Percentiles rank a stretch among this genome's conserved stretches.
Evolutionary conservation across 2,797 vertebrate genomes (phyloP).

Genomic region (Sebastes umbrosus): DNA sequence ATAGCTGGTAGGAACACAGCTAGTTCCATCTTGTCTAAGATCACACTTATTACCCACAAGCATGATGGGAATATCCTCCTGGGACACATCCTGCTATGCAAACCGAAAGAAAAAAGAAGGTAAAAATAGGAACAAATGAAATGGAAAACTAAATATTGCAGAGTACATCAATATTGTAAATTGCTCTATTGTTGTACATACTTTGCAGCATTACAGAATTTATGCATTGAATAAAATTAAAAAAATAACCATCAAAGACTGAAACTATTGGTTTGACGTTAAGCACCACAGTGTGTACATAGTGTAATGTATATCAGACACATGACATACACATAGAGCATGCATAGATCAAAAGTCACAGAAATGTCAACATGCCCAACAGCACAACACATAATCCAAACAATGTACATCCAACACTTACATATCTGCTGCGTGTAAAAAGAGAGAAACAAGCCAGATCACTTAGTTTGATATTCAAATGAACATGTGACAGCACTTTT

Average conservation of each 20-base stretch:
- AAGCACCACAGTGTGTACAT: neutral
- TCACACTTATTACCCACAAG: constrained; percentile 97
- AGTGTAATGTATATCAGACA: neutral
- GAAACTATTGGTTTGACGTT: neutral
- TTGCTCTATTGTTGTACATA: neutral
- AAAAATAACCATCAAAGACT: neutral
- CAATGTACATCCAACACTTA: constrained; percentile 53
- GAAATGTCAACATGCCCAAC: neutral
- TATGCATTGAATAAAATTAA: neutral
- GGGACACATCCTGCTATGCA: constrained; percentile 86
- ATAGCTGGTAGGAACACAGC: constrained; percentile 86
- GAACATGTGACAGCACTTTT: neutral
- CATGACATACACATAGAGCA: neutral
- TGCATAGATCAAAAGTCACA: neutral
- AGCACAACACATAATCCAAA: neutral
- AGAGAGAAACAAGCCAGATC: constrained; percentile 34
- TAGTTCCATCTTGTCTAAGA: constrained; percentile 81
- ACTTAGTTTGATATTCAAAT: constrained; percentile 12
- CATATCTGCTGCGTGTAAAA: constrained; percentile 66
- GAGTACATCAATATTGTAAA: neutral
- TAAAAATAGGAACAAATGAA: neutral
- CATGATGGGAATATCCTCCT: constrained; percentile 93
- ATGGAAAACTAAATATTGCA: neutral
- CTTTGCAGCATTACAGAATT: neutral
- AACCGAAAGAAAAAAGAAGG: neutral